Percentiles rank a stretch among this genome's conserved stretches.
Conservation (phyloP, 2,797 vertebrate genomes). For the Schizopygopsis pylzovi region DNA sequence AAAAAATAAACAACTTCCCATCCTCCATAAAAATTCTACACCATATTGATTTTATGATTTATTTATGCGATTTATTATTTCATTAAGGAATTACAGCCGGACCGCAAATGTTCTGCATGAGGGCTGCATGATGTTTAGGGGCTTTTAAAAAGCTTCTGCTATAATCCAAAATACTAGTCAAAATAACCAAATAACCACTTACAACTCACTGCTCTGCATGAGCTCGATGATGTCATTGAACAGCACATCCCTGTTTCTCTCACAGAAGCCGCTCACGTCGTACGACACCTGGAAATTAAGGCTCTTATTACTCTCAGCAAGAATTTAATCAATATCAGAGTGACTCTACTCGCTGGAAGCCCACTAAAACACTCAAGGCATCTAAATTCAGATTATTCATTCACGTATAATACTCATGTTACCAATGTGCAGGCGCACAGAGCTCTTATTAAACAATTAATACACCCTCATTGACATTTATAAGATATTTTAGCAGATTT, state of each 20-base stretch:
- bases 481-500: not conserved
- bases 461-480: not conserved
- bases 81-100: not conserved
- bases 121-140: not conserved
- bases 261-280: conserved; percentile 80
- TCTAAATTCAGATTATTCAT: not conserved
- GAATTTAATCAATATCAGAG: conserved; percentile 2
- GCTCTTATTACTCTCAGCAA: conserved; percentile 8
- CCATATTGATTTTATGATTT: conserved; percentile 16
- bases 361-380: not conserved
- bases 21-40: not conserved
- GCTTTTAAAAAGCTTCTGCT: conserved; percentile 18
- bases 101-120: not conserved
- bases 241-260: conserved; percentile 84
- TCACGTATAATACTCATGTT: not conserved
- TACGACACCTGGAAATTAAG: conserved; percentile 75
- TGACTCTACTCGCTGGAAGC: conserved; percentile 24
- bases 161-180: not conserved
- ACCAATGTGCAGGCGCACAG: not conserved
- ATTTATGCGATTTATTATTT: conserved; percentile 36
- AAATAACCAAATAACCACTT: conserved; percentile 62
- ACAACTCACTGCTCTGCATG: conserved; percentile 88
- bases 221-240: conserved; percentile 86
- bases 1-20: not conserved
- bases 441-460: not conserved